A percentile compares a stretch with the other conserved stretches of the same genome.
phyloP scores from a whole-genome alignment of 2,113 vertebrate genomes.

The Etheostoma cragini region DNA sequence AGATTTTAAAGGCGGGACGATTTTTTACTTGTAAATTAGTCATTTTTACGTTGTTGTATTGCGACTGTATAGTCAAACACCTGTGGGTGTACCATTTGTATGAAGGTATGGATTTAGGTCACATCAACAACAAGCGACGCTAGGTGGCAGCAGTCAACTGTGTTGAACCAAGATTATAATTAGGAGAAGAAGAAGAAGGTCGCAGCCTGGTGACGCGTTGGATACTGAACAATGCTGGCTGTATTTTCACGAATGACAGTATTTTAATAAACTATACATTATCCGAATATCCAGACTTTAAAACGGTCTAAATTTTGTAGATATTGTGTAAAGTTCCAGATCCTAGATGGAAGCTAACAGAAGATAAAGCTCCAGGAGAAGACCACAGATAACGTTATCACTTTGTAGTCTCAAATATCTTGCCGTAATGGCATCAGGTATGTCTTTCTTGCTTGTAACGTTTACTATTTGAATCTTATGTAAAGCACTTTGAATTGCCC shows the following conservation, averaged over 20 bases:
- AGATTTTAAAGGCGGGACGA: background rate
- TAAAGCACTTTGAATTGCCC: too few relatives aligned
- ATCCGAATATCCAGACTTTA: too few relatives aligned
- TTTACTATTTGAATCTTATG: too few relatives aligned
- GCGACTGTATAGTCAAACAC: background rate
- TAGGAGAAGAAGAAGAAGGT: slow-evolving; percentile 24
- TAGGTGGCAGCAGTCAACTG: slow-evolving; percentile 29
- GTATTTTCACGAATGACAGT: background rate
- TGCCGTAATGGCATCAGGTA: slow-evolving; percentile 69
- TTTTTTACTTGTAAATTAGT: background rate
- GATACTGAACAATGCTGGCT: too few relatives aligned
- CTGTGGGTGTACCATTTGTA: background rate
- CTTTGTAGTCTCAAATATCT: background rate
- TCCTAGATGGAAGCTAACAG: slow-evolving; percentile 3
- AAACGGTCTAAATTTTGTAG: background rate
- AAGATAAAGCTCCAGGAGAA: slow-evolving; percentile 27
- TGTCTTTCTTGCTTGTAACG: too few relatives aligned
- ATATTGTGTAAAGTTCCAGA: background rate
- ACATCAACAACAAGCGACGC: background rate
- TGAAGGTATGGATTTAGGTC: background rate
- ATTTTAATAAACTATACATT: background rate
- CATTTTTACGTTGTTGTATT: background rate
- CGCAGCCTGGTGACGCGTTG: background rate
- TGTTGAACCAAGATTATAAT: background rate
- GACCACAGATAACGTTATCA: too few relatives aligned